Percentiles rank a stretch among this genome's conserved stretches.
These are phyloP conservation scores for chimpanzee (Pan troglodytes) DNA, from an alignment of 2,113 vertebrate species.

Conservation along the genomic window DNA sequence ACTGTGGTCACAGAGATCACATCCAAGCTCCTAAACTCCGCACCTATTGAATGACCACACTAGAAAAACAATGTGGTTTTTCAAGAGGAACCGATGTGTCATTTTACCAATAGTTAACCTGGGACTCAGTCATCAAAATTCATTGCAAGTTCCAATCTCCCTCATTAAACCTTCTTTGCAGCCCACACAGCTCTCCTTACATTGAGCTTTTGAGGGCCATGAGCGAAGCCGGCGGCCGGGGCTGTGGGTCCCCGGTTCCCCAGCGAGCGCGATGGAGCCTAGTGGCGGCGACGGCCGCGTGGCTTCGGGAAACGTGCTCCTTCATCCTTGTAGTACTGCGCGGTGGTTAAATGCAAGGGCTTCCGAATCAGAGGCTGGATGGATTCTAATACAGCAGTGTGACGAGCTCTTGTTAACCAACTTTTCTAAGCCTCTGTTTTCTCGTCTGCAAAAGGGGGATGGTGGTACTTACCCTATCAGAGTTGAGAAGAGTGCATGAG, in stretches of 20 bases:
- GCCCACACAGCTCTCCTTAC: not conserved
- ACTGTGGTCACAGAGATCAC: not conserved
- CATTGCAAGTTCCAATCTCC: not conserved
- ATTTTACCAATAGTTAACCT: not conserved
- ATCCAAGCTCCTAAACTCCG: not conserved
- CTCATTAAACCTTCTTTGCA: not conserved
- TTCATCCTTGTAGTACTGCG: not conserved
- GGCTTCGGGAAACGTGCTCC: not conserved
- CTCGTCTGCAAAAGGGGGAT: not conserved
- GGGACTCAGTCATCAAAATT: not conserved
- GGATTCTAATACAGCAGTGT: not conserved
- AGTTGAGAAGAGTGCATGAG: not conserved
- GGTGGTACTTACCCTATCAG: not conserved
- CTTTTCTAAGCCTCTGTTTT: not conserved
- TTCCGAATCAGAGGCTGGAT: not conserved
- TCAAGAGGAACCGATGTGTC: not conserved
- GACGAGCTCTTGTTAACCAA: not conserved
- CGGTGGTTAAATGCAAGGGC: not conserved
- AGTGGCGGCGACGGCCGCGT: slow-evolving; percentile 72
- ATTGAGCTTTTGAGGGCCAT: slow-evolving; percentile 67
- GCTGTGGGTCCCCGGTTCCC: slow-evolving; percentile 69
- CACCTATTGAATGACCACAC: not conserved
- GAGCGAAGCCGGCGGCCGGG: slow-evolving; percentile 77
- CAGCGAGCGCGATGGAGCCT: slow-evolving; percentile 81
- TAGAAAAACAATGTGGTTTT: slow-evolving; percentile 2